Percentiles rank a stretch among this genome's conserved stretches.
Evolutionary conservation across 2,888 invertebrate genomes (phyloP).

Genomic region (Charanyca ferruginea): DNA sequence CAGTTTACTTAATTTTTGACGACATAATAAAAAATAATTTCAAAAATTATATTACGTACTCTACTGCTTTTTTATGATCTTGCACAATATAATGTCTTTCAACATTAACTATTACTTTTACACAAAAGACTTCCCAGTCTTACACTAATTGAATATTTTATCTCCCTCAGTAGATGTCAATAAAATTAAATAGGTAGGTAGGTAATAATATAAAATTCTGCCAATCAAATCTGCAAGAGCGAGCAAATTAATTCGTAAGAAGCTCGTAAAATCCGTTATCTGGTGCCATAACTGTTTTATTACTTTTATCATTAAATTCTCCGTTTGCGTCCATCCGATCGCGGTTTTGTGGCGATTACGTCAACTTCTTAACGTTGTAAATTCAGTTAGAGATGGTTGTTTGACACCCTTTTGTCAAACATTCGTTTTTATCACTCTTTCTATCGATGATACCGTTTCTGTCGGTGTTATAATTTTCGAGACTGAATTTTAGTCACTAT

Average conservation of each 20-base stretch:
- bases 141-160: slow-evolving; percentile 35
- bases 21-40: background rate
- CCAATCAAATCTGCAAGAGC: slow-evolving; percentile 58
- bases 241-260: slow-evolving; percentile 65
- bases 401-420: slow-evolving; percentile 59
- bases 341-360: slow-evolving; percentile 44
- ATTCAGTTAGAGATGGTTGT: slow-evolving; percentile 35
- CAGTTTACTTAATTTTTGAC: background rate
- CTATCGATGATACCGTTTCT: background rate
- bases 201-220: slow-evolving; percentile 50
- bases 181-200: slow-evolving; percentile 35
- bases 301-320: slow-evolving; percentile 63
- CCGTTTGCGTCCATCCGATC: slow-evolving; percentile 52
- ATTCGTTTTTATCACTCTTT: slow-evolving; percentile 38
- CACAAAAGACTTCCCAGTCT: slow-evolving; percentile 3
- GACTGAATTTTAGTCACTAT: no score
- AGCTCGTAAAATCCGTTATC: slow-evolving; percentile 63
- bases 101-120: slow-evolving; percentile 13
- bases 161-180: slow-evolving; percentile 37
- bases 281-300: slow-evolving; percentile 64
- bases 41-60: no score
- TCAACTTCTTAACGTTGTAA: slow-evolving; percentile 40
- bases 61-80: slow-evolving; percentile 17
- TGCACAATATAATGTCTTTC: background rate
- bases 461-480: background rate